Conservation (phyloP, 2,797 vertebrate species). For the Brotula barbata region DNA sequence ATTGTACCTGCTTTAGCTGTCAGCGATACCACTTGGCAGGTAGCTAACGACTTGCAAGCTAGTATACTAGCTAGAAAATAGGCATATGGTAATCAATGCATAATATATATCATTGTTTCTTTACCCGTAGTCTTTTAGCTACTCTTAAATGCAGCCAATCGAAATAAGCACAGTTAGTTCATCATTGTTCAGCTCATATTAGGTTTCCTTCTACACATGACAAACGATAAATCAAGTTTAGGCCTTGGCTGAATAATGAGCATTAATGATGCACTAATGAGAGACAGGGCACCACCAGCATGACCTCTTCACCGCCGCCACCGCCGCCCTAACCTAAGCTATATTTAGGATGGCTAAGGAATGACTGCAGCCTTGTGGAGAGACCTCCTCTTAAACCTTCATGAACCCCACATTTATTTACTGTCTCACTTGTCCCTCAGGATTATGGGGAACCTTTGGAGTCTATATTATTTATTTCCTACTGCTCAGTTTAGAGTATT, state of each 20-base stretch:
- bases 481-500: slow-evolving; percentile 28
- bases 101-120: too few relatives aligned
- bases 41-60: too few relatives aligned
- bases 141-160: too few relatives aligned
- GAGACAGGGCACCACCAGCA: slow-evolving; percentile 41
- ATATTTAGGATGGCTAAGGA: slow-evolving; percentile 13
- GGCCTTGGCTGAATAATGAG: slow-evolving; percentile 64
- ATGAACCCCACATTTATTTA: slow-evolving; percentile 35
- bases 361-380: slow-evolving; percentile 31
- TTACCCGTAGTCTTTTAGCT: too few relatives aligned
- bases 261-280: slow-evolving; percentile 74
- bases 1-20: too few relatives aligned
- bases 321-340: neutral
- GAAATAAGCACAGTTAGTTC: slow-evolving; percentile 52
- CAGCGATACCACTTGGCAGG: too few relatives aligned
- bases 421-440: slow-evolving; percentile 43
- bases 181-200: slow-evolving; percentile 73
- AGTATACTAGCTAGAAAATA: too few relatives aligned
- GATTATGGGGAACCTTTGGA: slow-evolving; percentile 27
- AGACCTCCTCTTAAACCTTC: slow-evolving; percentile 39
- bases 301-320: slow-evolving; percentile 31
- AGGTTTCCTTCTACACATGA: slow-evolving; percentile 61
- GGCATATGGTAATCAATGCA: too few relatives aligned
- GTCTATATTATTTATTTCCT: slow-evolving; percentile 43
- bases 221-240: slow-evolving; percentile 67